These are phyloP conservation scores for Gallinago solitaria DNA, from an alignment of 2,797 vertebrate genomes.

Conservation along the genomic window DNA sequence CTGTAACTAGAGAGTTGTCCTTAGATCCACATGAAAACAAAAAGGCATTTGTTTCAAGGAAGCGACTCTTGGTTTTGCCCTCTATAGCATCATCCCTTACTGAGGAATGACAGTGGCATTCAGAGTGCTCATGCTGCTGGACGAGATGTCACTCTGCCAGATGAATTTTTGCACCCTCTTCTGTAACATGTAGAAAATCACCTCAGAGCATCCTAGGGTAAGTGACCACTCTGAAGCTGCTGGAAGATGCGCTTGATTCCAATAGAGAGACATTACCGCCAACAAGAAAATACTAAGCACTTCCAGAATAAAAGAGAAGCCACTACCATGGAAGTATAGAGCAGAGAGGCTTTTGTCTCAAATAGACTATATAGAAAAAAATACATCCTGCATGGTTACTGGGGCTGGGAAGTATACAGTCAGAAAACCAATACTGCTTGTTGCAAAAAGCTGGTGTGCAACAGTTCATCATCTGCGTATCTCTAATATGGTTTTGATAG, in stretches of 20 bases:
- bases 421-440: neutral
- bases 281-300: neutral
- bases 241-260: neutral
- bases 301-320: constrained; percentile 6
- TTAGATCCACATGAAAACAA: neutral
- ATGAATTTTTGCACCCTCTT: neutral
- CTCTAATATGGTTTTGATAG: neutral
- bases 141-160: neutral
- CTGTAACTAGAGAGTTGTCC: neutral
- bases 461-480: fast-evolving
- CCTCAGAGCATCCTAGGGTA: neutral
- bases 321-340: neutral
- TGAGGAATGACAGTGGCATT: neutral
- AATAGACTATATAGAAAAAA: neutral
- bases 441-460: neutral
- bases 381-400: fast-evolving
- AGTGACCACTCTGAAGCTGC: neutral
- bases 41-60: neutral
- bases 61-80: neutral
- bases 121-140: neutral
- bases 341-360: neutral
- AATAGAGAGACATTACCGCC: neutral
- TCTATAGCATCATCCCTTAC: neutral
- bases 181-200: neutral
- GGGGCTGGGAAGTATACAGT: neutral